These are phyloP conservation scores for Xanthostigma xanthostigma DNA, from an alignment of 2,888 invertebrate genomes.

Conservation along the genomic window DNA sequence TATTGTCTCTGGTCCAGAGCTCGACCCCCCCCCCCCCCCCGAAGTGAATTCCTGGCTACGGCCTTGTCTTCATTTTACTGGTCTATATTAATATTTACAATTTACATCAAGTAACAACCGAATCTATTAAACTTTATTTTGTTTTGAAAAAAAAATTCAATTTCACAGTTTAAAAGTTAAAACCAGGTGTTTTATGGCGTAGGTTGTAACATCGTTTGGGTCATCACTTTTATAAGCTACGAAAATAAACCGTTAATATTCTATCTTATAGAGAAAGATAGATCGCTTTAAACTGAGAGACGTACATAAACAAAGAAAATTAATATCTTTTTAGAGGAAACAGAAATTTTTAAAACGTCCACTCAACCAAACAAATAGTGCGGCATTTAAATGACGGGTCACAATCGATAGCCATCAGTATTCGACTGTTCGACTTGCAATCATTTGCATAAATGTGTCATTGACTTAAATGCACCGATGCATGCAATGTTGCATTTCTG, in stretches of 20 bases:
- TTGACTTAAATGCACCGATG: constrained; percentile 6
- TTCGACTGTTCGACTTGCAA: not conserved
- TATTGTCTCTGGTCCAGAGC: no score
- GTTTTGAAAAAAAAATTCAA: no score
- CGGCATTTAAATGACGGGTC: not conserved
- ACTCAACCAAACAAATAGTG: not conserved
- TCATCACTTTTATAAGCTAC: not conserved
- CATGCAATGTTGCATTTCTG: constrained; percentile 4
- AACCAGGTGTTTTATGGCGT: not conserved
- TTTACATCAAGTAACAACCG: no score
- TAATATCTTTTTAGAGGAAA: not conserved
- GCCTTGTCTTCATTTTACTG: no score
- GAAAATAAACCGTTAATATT: no score
- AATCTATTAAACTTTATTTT: no score
- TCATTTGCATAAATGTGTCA: constrained; percentile 6
- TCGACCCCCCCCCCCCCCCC: no score
- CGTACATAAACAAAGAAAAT: no score
- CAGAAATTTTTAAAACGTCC: not conserved
- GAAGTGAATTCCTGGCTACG: no score
- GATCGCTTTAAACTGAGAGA: no score
- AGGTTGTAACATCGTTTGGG: not conserved
- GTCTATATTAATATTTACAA: no score
- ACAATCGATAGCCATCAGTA: not conserved
- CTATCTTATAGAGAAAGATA: no score
- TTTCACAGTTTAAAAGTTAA: not conserved